Base-by-base conservation (phyloP, 2,113 vertebrate genomes). In the Rissa tridactyla region DNA sequence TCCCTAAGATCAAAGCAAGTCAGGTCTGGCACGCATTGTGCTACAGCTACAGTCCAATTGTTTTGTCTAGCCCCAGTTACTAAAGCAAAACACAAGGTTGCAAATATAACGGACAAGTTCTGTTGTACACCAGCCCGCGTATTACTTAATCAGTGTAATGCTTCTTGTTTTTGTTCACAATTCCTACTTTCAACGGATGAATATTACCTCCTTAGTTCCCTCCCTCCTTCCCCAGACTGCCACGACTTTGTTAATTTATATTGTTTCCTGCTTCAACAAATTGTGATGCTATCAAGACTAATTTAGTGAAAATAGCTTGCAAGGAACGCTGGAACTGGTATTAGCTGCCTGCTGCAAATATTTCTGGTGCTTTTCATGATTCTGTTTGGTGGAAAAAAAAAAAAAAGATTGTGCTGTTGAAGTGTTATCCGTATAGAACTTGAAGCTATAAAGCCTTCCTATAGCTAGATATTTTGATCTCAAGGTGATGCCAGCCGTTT, bases 41-140 rank as follows among this genome's bases (percentile, higher is more conserved):
- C 5, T 64, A 46, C 46, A 86, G 69, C 90, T 86, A 38, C 38
- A 79, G 44, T 60, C 79, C 81, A 47, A 55, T 88, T 96, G 92
- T 94, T 94, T 95, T 93, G 92, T 95, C 93, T 97, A 88, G 55
- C n/a, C 11, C 7, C 62, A 22, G 64, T 90, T 88, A 91, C 57
- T 97, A 90, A 85, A 76, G 82, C 57, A 85, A 86, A 94, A 85
- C 68, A 69, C n/a, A 73, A 81, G 54, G 55, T 23, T 91, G 69
- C 71, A 55, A 68, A 44, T 30, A 15, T 75, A 78, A 27, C 27
- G 34, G 42, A 10, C 8, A 16, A 92, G 26, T 90, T 73, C 22
- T 62, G 52, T 75, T 85, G 47, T 51, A 71, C 26, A 65, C 23
- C 34, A 80, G 40, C 44, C 26, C 1, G 0, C 13, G 7, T 38